A percentile compares a stretch with the other conserved stretches of the same genome.
phyloP scores from a whole-genome alignment of 2,797 vertebrate genomes.

The Dipus sagitta region DNA sequence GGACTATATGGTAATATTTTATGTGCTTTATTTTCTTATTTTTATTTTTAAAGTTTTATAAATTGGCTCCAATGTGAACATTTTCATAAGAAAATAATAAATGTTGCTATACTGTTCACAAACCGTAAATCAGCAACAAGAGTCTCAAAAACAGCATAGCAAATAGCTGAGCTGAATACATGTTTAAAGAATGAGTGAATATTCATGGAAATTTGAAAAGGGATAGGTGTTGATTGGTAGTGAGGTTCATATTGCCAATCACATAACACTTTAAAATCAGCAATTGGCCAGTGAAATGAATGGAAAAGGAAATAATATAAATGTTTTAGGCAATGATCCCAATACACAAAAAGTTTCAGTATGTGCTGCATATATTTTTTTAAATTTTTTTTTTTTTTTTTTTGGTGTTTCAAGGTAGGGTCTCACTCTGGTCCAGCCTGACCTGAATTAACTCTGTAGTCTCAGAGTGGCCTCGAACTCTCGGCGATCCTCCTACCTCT shows the following conservation, averaged over 20 bases:
- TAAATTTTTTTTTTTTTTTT: too few relatives aligned
- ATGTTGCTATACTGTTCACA: not conserved
- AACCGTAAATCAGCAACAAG: not conserved
- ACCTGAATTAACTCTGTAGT: too few relatives aligned
- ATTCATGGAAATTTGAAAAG: not conserved
- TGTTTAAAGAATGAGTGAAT: not conserved
- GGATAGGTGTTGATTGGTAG: not conserved
- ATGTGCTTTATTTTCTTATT: constrained; percentile 11
- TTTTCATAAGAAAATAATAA: not conserved
- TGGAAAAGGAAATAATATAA: constrained; percentile 32
- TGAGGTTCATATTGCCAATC: not conserved
- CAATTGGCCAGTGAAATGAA: not conserved
- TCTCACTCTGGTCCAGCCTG: too few relatives aligned
- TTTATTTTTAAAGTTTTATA: not conserved
- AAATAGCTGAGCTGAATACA: not conserved
- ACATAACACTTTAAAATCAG: not conserved
- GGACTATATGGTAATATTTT: not conserved
- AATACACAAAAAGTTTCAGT: constrained; percentile 8
- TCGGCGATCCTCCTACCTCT: too few relatives aligned
- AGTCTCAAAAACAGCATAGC: not conserved
- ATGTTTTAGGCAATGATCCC: not conserved
- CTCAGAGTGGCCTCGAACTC: too few relatives aligned
- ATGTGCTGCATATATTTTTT: too few relatives aligned
- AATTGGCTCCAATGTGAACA: constrained; percentile 4
- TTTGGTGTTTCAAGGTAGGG: too few relatives aligned